A percentile compares a stretch with the other conserved stretches of the same genome.
Evolutionary conservation across 2,888 invertebrate species (phyloP).

Genomic region (Unio delphinus): DNA sequence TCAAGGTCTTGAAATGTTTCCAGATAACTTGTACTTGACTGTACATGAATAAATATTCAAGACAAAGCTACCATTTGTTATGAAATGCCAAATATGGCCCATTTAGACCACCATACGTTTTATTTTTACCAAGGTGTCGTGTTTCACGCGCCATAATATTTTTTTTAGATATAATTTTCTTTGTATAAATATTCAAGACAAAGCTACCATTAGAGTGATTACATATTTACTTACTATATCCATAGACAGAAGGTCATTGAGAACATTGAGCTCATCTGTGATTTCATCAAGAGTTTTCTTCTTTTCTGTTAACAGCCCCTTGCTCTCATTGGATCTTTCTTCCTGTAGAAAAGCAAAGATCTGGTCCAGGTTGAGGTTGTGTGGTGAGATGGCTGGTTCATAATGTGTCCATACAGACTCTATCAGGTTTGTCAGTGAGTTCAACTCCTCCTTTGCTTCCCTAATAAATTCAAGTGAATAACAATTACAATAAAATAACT

Average conservation of each 20-base stretch:
- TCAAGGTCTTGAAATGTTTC: no score
- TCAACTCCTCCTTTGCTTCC: conserved; percentile 58
- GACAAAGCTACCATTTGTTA: no score
- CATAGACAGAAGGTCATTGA: conserved; percentile 51
- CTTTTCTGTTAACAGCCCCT: conserved; percentile 15
- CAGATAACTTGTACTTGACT: no score
- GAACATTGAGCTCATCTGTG: conserved; percentile 56
- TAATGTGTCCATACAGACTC: conserved; percentile 64
- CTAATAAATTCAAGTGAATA: conserved; percentile 34
- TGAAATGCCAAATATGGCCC: no score
- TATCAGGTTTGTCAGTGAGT: conserved; percentile 60
- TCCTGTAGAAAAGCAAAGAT: conserved; percentile 64
- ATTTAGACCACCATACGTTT: no score
- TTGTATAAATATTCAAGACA: no score
- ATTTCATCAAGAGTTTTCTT: conserved; percentile 57
- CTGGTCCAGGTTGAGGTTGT: conserved; percentile 61
- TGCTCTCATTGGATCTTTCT: conserved; percentile 36
- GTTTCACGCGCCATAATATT: no score
- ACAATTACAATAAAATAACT: background rate
- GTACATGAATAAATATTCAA: no score
- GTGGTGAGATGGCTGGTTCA: conserved; percentile 57
- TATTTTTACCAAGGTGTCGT: no score
- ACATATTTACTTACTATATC: conserved; percentile 37
- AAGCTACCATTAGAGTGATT: no score
- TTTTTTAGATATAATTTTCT: no score